Evolutionary conservation across 2,888 invertebrate genomes (phyloP).

Genomic region (Gortyna flavago): DNA sequence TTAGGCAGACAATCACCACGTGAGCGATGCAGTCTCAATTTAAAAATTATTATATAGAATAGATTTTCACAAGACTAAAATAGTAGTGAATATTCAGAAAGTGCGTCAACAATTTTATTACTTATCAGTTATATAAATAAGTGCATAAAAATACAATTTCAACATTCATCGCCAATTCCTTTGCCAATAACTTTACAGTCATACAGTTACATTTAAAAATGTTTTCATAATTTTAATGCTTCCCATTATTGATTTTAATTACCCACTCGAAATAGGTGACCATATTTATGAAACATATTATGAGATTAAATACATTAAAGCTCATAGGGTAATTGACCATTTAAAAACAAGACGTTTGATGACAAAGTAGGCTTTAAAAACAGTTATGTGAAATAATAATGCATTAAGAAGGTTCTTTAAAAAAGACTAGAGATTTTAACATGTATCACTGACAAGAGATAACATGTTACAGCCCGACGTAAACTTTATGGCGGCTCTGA

Average conservation of each 20-base stretch:
- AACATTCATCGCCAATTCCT: slow-evolving; percentile 72
- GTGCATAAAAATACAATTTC: slow-evolving; percentile 77
- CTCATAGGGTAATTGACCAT: slow-evolving; percentile 7
- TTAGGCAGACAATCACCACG: slow-evolving; percentile 40
- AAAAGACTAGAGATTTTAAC: background rate
- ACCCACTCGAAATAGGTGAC: slow-evolving; percentile 39
- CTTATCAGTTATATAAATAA: slow-evolving; percentile 67
- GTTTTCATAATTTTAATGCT: slow-evolving; percentile 41
- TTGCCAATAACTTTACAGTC: slow-evolving; percentile 57
- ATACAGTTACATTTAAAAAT: slow-evolving; percentile 30
- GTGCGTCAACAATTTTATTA: slow-evolving; percentile 71
- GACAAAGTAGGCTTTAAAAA: background rate
- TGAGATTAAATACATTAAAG: slow-evolving; percentile 22
- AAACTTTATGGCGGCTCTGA: background rate
- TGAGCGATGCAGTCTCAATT: slow-evolving; percentile 30
- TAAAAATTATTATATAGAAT: slow-evolving; percentile 52
- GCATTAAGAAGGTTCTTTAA: background rate
- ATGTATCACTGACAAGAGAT: background rate
- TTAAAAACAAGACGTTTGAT: background rate
- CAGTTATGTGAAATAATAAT: background rate
- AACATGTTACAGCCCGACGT: background rate
- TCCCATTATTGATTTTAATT: slow-evolving; percentile 43
- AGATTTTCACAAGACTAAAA: slow-evolving; percentile 57
- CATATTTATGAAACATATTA: slow-evolving; percentile 11
- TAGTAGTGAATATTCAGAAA: slow-evolving; percentile 65